These are phyloP conservation scores for Eucera pruinosa DNA, from an alignment of 2,888 invertebrate genomes.

Conservation along the genomic window DNA sequence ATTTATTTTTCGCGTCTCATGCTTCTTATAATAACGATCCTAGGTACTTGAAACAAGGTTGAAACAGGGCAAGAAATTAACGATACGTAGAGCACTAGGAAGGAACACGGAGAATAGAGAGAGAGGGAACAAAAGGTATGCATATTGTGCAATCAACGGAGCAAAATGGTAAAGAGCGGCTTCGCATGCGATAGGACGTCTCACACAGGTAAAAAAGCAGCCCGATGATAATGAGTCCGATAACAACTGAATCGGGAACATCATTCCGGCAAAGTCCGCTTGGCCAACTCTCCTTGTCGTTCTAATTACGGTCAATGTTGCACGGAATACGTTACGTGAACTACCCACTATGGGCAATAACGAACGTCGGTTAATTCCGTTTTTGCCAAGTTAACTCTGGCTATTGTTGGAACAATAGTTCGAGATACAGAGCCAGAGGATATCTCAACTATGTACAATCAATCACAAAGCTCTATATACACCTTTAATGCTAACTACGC, in stretches of 20 bases:
- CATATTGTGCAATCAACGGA: slow-evolving; percentile 7
- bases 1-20: too few relatives aligned
- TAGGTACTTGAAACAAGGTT: too few relatives aligned
- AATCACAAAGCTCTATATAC: too few relatives aligned
- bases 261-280: slow-evolving; percentile 49
- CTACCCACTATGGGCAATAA: slow-evolving; percentile 42
- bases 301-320: slow-evolving; percentile 63
- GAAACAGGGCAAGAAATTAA: too few relatives aligned
- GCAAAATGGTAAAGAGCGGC: slow-evolving; percentile 6
- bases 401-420: slow-evolving; percentile 4
- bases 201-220: slow-evolving; percentile 47
- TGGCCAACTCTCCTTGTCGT: slow-evolving; percentile 58
- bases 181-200: slow-evolving; percentile 16
- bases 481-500: too few relatives aligned
- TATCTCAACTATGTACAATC: neutral
- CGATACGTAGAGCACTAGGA: too few relatives aligned
- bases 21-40: too few relatives aligned
- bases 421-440: neutral
- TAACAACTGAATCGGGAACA: slow-evolving; percentile 58
- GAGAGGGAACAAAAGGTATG: neutral
- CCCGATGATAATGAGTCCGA: slow-evolving; percentile 66
- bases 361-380: slow-evolving; percentile 46
- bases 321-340: slow-evolving; percentile 45
- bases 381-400: slow-evolving; percentile 14
- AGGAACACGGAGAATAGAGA: neutral